Evolutionary conservation across 2,113 vertebrate genomes (phyloP), one percentile per base, ranked within the genome.

Genomic region (Polypterus senegalus): DNA sequence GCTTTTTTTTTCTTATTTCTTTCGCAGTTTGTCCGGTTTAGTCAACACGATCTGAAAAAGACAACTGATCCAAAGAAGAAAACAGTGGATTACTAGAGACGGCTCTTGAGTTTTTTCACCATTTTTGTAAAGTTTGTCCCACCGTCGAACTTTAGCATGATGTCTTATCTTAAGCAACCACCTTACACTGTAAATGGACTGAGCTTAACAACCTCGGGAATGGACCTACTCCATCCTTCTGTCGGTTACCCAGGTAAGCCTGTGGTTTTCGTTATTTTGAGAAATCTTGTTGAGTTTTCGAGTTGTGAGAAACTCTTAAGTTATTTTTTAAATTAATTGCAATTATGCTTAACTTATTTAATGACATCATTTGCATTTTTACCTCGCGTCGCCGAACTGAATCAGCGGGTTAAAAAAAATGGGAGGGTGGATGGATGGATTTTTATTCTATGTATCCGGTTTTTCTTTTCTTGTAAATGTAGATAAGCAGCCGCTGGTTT

Each of bases 121-220:
- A 80, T 82, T 84, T 82, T 80, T 66, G 83, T 83, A 85, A 83
- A 86, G 77, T 85, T 86, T 74, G 81, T 79, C 83, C 76, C 71
- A 73, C 68, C 59, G 68, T 70, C 78, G 77, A 86, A 86, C 73
- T 87, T 91, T 90, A 95, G 85, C 86, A 97, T 98, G 94, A 97
- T 98, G 94, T 96, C 94, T 81, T 98, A 98, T 89, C 82, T 97
- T 78, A 98, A 98, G 87, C 94, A 97, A 88, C 91, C 93, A 77
- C 92, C 96, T 83, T 98, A 98, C 54, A 87, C 93, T 70, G 91
- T 98, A 81, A 98, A 97, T 84, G 95, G 95, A 66, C 88, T 98
- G 79, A 96, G 93, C 68, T 85, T 98, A 82, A 94, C 92, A 74
- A 89, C 93, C 73, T 95, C 94, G 61, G 94, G 93, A 62, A 92